phyloP scores from a whole-genome alignment of 2,113 vertebrate genomes.

The Coryphaenoides rupestris region DNA sequence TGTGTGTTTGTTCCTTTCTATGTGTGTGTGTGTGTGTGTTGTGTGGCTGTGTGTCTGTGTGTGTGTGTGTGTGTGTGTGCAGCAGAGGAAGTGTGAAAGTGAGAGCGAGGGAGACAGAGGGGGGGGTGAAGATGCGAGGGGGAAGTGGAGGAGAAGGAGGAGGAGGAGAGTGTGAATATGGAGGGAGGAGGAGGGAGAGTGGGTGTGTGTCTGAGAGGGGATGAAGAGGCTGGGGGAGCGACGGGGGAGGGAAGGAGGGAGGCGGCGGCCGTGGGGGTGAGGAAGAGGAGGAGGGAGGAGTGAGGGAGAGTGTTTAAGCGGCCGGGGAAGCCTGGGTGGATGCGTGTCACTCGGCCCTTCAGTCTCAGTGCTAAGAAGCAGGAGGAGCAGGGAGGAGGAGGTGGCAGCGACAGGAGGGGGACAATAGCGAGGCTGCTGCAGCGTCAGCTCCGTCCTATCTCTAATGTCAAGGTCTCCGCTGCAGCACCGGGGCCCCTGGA shows the following conservation, averaged over 20 bases:
- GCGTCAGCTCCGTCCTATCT: slow-evolving; percentile 52
- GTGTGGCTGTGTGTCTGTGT: too few species aligned
- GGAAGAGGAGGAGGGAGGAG: background rate
- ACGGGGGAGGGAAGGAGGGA: slow-evolving; percentile 25
- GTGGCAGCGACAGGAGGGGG: slow-evolving; percentile 13
- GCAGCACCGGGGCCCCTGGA: background rate
- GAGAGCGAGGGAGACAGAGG: slow-evolving; percentile 2
- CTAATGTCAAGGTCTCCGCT: slow-evolving; percentile 60
- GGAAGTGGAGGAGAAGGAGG: too few species aligned
- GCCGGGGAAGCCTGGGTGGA: background rate
- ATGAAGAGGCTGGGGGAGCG: slow-evolving; percentile 4
- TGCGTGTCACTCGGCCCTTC: slow-evolving; percentile 48
- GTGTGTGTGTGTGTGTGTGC: slow-evolving; percentile 24
- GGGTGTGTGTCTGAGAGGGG: background rate
- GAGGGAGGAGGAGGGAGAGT: too few species aligned
- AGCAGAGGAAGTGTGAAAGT: slow-evolving; percentile 7
- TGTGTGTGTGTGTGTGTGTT: too few species aligned
- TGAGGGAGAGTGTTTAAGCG: background rate
- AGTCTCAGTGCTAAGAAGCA: slow-evolving; percentile 11
- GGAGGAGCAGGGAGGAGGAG: slow-evolving; percentile 18
- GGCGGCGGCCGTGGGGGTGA: background rate
- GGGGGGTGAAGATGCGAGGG: too few species aligned
- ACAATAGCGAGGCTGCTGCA: slow-evolving; percentile 34
- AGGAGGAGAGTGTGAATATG: slow-evolving; percentile 16
- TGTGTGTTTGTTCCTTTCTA: too few species aligned